Percentiles rank a stretch among this genome's conserved stretches.
phyloP scores from a whole-genome alignment of 1,140 invertebrate genomes.

The Musca vetustissima region DNA sequence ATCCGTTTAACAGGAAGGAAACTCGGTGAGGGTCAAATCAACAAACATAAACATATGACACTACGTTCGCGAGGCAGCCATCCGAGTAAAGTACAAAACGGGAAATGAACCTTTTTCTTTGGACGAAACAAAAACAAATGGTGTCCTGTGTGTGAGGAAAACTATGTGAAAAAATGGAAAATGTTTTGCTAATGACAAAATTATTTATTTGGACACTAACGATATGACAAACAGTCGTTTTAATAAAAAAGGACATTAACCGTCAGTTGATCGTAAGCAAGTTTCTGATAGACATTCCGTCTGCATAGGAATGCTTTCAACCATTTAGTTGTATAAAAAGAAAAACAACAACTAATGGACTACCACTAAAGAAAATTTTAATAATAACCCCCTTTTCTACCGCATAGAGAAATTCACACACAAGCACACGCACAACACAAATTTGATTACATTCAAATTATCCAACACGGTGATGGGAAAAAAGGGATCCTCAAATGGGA shows the following conservation, averaged over 20 bases:
- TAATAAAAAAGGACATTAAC: constrained; percentile 20
- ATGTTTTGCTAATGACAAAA: background rate
- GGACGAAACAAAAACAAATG: background rate
- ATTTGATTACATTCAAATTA: no score
- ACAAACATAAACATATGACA: background rate
- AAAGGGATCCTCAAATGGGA: background rate
- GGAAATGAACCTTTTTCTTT: no score
- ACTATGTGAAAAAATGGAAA: no score
- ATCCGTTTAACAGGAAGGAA: background rate
- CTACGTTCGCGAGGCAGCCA: no score
- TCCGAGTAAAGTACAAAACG: no score
- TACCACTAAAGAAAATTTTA: no score
- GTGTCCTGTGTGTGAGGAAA: no score
- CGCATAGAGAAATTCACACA: no score
- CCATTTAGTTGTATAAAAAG: background rate
- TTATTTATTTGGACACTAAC: background rate
- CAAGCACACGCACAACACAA: no score
- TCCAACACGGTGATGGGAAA: constrained; percentile 2
- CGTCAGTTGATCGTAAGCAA: background rate
- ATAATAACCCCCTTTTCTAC: no score
- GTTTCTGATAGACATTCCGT: no score
- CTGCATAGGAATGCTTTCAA: background rate
- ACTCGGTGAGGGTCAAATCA: background rate
- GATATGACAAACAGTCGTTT: background rate
- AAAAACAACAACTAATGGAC: no score